Conservation (phyloP, 1,140 invertebrate genomes). For the Drosophila dunni region DNA sequence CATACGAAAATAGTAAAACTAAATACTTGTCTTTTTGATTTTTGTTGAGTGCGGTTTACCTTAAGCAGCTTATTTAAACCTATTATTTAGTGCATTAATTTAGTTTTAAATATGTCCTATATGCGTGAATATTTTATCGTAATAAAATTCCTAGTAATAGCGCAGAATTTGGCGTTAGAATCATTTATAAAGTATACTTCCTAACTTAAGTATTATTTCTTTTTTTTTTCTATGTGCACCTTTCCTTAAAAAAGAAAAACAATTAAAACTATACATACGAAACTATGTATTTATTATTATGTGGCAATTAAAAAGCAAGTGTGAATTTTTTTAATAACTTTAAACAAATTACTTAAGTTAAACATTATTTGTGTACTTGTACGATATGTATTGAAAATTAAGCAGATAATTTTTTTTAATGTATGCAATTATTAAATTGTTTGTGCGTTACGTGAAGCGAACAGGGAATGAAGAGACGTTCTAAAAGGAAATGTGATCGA, state of each 20-base stretch:
- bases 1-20: slow-evolving; percentile 45
- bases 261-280: slow-evolving; percentile 27
- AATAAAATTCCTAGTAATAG: slow-evolving; percentile 68
- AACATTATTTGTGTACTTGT: slow-evolving; percentile 53
- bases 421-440: slow-evolving; percentile 45
- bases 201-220: slow-evolving; percentile 39
- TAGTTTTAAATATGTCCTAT: slow-evolving; percentile 49
- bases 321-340: slow-evolving; percentile 46
- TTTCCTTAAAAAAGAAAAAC: slow-evolving; percentile 10
- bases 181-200: slow-evolving; percentile 38
- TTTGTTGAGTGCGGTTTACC: slow-evolving; percentile 32
- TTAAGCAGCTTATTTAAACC: slow-evolving; percentile 53
- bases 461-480: slow-evolving; percentile 76
- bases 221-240: slow-evolving; percentile 31
- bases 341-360: slow-evolving; percentile 45
- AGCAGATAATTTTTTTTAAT: slow-evolving; percentile 35
- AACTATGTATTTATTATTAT: slow-evolving; percentile 37
- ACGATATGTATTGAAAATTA: slow-evolving; percentile 40
- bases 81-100: slow-evolving; percentile 32
- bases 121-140: slow-evolving; percentile 49
- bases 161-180: slow-evolving; percentile 64
- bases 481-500: slow-evolving; percentile 83
- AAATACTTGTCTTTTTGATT: slow-evolving; percentile 46
- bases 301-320: slow-evolving; percentile 11
- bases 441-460: slow-evolving; percentile 64